These are phyloP conservation scores for Dryocosmus kuriphilus DNA, from an alignment of 2,888 invertebrate genomes.

Conservation along the genomic window DNA sequence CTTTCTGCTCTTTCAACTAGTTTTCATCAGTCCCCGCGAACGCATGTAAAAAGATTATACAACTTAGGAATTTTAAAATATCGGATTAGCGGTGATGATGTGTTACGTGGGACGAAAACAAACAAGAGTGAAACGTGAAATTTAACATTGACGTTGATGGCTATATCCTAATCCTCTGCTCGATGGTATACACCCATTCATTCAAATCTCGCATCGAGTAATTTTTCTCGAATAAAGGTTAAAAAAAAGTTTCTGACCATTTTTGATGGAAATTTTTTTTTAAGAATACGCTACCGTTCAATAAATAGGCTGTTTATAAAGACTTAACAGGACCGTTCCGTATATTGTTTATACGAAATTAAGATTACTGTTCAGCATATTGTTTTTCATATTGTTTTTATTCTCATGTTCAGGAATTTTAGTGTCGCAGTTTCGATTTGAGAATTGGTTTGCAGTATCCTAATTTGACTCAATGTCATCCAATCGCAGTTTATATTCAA, in stretches of 20 bases:
- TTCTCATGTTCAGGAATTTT: constrained; percentile 9
- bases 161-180: constrained; percentile 14
- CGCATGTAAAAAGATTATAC: background rate
- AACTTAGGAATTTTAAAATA: background rate
- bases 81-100: constrained; percentile 21
- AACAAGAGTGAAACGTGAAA: constrained; percentile 4
- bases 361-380: background rate
- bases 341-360: too few species aligned
- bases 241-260: background rate
- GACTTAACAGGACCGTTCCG: too few species aligned
- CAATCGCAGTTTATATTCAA: background rate
- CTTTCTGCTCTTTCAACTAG: background rate
- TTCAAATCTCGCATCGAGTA: background rate
- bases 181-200: background rate
- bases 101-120: constrained; percentile 28
- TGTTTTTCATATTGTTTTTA: too few species aligned
- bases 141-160: constrained; percentile 21
- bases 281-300: too few species aligned
- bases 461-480: background rate
- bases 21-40: background rate
- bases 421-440: constrained; percentile 45
- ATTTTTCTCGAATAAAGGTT: background rate
- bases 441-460: constrained; percentile 34
- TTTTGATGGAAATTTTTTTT: background rate
- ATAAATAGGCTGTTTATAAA: background rate